phyloP scores from a whole-genome alignment of 2,888 invertebrate genomes.

The Drosophila macrothrix region DNA sequence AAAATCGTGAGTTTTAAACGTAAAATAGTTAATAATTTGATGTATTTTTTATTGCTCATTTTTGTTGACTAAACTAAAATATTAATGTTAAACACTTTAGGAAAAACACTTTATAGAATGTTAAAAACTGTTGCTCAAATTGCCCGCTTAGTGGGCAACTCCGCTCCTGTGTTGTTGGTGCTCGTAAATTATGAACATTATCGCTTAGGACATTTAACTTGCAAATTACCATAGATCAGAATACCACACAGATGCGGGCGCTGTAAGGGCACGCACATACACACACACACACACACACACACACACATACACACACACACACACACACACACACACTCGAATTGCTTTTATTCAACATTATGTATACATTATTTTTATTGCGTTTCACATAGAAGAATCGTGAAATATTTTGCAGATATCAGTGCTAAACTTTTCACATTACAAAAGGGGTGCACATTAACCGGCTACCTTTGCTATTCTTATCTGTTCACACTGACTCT shows the following conservation, averaged over 20 bases:
- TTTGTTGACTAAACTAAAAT: neutral
- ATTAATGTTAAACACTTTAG: neutral
- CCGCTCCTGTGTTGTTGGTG: slow-evolving; percentile 29
- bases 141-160: neutral
- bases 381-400: slow-evolving; percentile 30
- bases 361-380: slow-evolving; percentile 69
- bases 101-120: neutral
- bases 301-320: slow-evolving; percentile 9
- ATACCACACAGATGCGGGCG: slow-evolving; percentile 49
- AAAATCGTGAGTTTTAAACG: neutral
- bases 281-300: slow-evolving; percentile 13
- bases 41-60: neutral
- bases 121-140: neutral
- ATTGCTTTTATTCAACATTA: slow-evolving; percentile 39
- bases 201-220: slow-evolving; percentile 66
- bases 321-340: slow-evolving; percentile 15
- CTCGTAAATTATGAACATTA: slow-evolving; percentile 65
- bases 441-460: slow-evolving; percentile 59
- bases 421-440: slow-evolving; percentile 60
- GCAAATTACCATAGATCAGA: slow-evolving; percentile 71
- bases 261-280: slow-evolving; percentile 11
- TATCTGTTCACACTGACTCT: neutral
- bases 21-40: neutral
- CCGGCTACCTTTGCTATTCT: slow-evolving; percentile 23
- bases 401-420: slow-evolving; percentile 53